Evolutionary conservation across 2,113 vertebrate species (phyloP), one percentile per base, ranked within the genome.

Genomic region (Eurypyga helias): DNA sequence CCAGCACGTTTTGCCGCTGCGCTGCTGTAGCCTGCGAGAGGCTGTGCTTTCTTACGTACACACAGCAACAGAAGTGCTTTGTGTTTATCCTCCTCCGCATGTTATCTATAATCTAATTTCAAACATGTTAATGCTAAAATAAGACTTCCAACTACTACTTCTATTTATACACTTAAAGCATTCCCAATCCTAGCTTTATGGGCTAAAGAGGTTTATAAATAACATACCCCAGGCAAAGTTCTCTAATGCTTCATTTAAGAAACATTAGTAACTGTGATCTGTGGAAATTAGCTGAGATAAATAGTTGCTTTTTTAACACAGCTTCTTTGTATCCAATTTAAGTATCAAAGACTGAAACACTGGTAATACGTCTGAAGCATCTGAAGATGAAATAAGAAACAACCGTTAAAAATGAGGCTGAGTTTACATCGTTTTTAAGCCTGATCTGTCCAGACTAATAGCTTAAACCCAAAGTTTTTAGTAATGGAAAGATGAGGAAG

Each of bases 91-190:
- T 91, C 58, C 82, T 61, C 46, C 1, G 0, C 66, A 67, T 28
- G 41, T 49, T 76, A 90, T 65, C 93, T 83, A 4, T 34, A 67
- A 70, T 62, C 90, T 90, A 66, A 90, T 96, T 91, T 94, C 84
- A 87, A 89, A 52, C 46, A 85, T 13, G n/a, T 77, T 92, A 55
- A 60, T 77, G 79, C 75, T 93, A 76, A 96, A 96, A 67, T 80
- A 86, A 90, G 93, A 38, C 75, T 96, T 77, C 54, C 64, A 95
- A 49, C 66, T 76, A 80, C 87, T 76, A 24, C 29, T 94, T 81
- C 57, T 94, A 76, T 90, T 94, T 93, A 81, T 93, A 77, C 34
- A n/a, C 75, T 86, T 73, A 58, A 73, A 90, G 58, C 71, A 94
- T 90, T 86, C 82, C 86, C 54, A 67, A 6, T 77, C 64, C 34